Percentiles rank a stretch among this genome's conserved stretches.
Conservation (phyloP, 1,140 invertebrate species). For the Tyrophagus putrescentiae region DNA sequence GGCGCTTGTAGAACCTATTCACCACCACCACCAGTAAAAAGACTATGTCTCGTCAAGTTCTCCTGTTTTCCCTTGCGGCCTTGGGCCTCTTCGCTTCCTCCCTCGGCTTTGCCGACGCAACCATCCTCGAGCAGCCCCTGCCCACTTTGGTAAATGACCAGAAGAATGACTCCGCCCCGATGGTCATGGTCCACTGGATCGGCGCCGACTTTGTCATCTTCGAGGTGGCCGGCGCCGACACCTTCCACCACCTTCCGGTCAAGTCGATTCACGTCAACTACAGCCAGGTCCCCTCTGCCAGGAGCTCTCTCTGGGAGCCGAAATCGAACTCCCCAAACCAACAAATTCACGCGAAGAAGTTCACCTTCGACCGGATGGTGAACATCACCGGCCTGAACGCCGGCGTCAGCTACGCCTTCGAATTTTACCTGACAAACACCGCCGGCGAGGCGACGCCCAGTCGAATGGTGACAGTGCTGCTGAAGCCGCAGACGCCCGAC, state of each 20-base stretch:
- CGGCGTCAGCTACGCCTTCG: neutral
- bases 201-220: constrained; percentile 6
- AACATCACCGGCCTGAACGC: neutral
- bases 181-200: neutral
- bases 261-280: neutral
- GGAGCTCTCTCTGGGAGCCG: neutral
- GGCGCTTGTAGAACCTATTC: too few relatives aligned
- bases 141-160: too few relatives aligned
- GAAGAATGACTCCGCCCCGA: neutral
- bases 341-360: neutral
- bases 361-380: neutral
- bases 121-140: too few relatives aligned
- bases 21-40: too few relatives aligned
- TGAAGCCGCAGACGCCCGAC: constrained; percentile 7
- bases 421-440: neutral
- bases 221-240: neutral
- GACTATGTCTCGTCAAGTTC: too few relatives aligned
- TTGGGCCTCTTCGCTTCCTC: too few relatives aligned
- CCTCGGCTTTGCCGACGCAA: too few relatives aligned
- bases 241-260: neutral
- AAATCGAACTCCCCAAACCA: neutral
- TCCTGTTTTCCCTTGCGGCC: too few relatives aligned
- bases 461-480: neutral
- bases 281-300: neutral
- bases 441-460: neutral